Conservation (phyloP, 2,797 vertebrate genomes). For the Scomberomorus guttatus region DNA sequence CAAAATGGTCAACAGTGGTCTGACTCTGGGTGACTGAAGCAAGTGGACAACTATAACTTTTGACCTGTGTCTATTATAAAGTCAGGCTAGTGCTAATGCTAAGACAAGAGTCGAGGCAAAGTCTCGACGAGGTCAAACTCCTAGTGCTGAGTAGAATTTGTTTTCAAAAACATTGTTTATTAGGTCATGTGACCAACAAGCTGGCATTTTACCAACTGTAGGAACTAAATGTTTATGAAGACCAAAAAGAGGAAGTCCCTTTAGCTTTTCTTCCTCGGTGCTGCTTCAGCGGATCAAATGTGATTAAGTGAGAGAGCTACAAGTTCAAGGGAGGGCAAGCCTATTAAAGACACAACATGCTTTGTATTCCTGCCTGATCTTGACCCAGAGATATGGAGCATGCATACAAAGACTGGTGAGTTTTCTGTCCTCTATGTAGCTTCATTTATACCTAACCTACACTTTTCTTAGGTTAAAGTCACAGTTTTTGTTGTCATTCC, state of each 20-base stretch:
- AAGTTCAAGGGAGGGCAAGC: slow-evolving; percentile 39
- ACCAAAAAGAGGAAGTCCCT: slow-evolving; percentile 36
- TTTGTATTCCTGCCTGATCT: slow-evolving; percentile 37
- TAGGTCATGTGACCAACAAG: neutral
- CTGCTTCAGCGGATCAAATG: slow-evolving; percentile 41
- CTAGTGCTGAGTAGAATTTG: neutral
- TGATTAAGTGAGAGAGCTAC: slow-evolving; percentile 27
- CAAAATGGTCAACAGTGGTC: neutral
- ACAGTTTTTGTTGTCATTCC: neutral
- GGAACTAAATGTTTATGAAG: neutral
- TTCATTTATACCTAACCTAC: neutral
- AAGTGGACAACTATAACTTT: neutral
- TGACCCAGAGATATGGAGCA: slow-evolving; percentile 32
- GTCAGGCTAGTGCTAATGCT: neutral
- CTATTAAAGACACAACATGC: slow-evolving; percentile 37
- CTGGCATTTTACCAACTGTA: neutral
- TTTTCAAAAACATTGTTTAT: neutral
- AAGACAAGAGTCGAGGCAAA: neutral
- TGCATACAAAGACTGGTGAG: slow-evolving; percentile 7
- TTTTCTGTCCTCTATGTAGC: slow-evolving; percentile 14
- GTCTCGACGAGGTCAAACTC: neutral
- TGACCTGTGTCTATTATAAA: neutral
- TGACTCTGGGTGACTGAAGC: neutral
- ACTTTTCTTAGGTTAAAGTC: neutral
- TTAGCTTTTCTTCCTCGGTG: slow-evolving; percentile 9